Evolutionary conservation across 2,888 invertebrate genomes (phyloP).

Genomic region (Nomada goodeniana): DNA sequence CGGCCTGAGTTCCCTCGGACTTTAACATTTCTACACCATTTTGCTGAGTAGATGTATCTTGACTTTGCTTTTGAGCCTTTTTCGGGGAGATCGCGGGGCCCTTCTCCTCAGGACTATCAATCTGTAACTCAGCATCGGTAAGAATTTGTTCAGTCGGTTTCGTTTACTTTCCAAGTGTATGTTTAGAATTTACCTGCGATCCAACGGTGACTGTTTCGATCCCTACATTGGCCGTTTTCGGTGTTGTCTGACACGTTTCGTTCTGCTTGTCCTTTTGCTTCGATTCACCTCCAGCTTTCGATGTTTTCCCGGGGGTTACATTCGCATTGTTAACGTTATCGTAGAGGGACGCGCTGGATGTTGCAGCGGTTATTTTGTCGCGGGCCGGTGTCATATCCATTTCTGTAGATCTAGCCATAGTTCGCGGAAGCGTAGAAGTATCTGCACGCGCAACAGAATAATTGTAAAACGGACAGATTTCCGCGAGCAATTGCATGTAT

Average conservation of each 20-base stretch:
- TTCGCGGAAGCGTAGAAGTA: conserved; percentile 93
- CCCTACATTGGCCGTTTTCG: conserved; percentile 81
- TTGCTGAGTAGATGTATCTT: conserved; percentile 83
- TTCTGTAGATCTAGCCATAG: conserved; percentile 89
- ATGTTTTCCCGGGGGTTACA: conserved; percentile 74
- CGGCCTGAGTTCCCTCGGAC: conserved; percentile 94
- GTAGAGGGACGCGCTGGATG: conserved; percentile 95
- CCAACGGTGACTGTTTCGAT: conserved; percentile 84
- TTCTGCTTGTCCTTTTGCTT: conserved; percentile 85
- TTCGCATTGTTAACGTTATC: conserved; percentile 89
- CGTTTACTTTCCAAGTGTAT: background rate
- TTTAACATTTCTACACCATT: conserved; percentile 86
- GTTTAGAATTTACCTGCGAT: conserved; percentile 84
- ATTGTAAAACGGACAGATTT: background rate
- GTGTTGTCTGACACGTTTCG: conserved; percentile 83
- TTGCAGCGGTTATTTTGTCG: conserved; percentile 92
- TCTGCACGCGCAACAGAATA: conserved; percentile 82
- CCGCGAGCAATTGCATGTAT: background rate
- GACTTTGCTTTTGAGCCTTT: conserved; percentile 85
- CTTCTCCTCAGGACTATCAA: conserved; percentile 83
- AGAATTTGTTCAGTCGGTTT: no score
- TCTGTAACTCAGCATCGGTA: conserved; percentile 66
- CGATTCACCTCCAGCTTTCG: conserved; percentile 75
- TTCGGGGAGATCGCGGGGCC: conserved; percentile 84
- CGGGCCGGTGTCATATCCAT: conserved; percentile 86